Percentiles rank a stretch among this genome's conserved stretches.
Conservation (phyloP, 2,888 invertebrate species). For the Craniophora ligustri region DNA sequence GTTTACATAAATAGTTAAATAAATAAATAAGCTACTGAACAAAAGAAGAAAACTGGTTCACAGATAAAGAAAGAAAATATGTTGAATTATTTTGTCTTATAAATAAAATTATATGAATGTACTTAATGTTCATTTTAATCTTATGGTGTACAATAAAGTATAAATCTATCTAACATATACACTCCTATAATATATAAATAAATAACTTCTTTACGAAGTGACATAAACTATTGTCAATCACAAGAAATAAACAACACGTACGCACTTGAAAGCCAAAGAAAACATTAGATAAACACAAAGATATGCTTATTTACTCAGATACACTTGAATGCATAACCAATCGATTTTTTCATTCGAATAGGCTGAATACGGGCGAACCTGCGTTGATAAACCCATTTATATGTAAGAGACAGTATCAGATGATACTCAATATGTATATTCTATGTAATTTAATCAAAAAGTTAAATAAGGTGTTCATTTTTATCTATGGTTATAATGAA, state of each 20-base stretch:
- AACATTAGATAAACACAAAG: slow-evolving; percentile 32
- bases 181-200: no score
- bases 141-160: no score
- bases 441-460: slow-evolving; percentile 44
- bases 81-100: no score
- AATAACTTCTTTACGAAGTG: neutral
- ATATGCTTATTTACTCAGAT: slow-evolving; percentile 35
- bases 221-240: slow-evolving; percentile 8
- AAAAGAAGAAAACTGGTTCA: no score
- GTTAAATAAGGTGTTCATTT: slow-evolving; percentile 31
- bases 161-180: no score
- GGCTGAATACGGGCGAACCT: neutral
- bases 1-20: no score
- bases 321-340: slow-evolving; percentile 34
- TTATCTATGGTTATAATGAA: slow-evolving; percentile 32
- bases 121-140: no score
- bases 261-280: slow-evolving; percentile 7
- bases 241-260: slow-evolving; percentile 11
- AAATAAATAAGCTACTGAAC: no score
- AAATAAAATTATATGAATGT: no score
- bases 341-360: slow-evolving; percentile 18
- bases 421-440: slow-evolving; percentile 34
- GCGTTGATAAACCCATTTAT: slow-evolving; percentile 53
- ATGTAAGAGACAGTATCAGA: slow-evolving; percentile 42
- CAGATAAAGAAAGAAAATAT: no score